These are phyloP conservation scores for Urophycis tenuis DNA, from an alignment of 2,797 vertebrate genomes.

Conservation along the genomic window DNA sequence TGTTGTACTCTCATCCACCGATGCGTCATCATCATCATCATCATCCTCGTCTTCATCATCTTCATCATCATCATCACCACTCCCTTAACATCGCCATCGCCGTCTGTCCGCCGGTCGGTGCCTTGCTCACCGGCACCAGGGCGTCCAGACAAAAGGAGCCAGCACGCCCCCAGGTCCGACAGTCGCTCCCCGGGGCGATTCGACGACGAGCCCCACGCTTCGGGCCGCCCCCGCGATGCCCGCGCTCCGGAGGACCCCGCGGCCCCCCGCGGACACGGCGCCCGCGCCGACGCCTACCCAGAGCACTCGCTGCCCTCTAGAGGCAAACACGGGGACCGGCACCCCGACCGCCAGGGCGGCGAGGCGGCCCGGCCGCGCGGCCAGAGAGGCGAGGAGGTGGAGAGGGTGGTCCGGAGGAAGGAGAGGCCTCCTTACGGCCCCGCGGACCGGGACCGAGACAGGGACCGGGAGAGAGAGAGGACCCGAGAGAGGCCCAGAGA, in stretches of 20 bases:
- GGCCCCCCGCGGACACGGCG: conserved; percentile 41
- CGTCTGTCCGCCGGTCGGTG: conserved; percentile 20
- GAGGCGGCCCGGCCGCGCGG: conserved; percentile 12
- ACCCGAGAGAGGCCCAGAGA: conserved; percentile 31
- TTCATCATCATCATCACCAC: conserved; percentile 36
- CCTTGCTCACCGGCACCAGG: conserved; percentile 45
- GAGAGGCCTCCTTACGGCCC: conserved; percentile 60
- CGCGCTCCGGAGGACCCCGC: conserved; percentile 56
- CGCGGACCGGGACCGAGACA: conserved; percentile 42
- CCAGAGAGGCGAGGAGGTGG: conserved; percentile 36
- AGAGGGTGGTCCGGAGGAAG: conserved; percentile 56
- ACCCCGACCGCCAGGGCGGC: conserved; percentile 53
- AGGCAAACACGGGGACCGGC: conserved; percentile 53
- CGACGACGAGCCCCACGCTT: conserved; percentile 20
- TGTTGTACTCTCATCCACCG: conserved; percentile 33
- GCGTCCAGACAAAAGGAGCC: conserved; percentile 49
- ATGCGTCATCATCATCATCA: conserved; percentile 33
- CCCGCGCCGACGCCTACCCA: conserved; percentile 54
- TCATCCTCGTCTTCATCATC: conserved; percentile 36
- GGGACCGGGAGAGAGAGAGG: conserved; percentile 26
- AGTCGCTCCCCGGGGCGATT: conserved; percentile 25
- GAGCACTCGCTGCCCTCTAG: conserved; percentile 51
- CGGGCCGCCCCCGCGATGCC: conserved; percentile 33
- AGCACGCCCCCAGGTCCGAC: conserved; percentile 37
- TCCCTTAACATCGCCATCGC: conserved; percentile 8